These are phyloP conservation scores for Sepioteuthis lessoniana DNA, from an alignment of 2,888 invertebrate species.

Conservation along the genomic window DNA sequence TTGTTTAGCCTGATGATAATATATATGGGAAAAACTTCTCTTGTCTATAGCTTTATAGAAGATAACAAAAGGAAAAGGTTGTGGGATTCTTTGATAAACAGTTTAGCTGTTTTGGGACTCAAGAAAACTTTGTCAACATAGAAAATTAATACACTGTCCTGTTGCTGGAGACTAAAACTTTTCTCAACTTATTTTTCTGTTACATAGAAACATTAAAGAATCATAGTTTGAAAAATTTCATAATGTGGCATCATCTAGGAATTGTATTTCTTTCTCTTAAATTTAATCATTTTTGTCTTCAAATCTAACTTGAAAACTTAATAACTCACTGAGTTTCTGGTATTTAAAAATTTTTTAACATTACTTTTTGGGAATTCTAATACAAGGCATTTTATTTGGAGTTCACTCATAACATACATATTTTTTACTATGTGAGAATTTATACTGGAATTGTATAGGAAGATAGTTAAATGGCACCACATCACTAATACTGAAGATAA, in stretches of 20 bases:
- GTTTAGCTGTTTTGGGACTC: no score
- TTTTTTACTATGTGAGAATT: background rate
- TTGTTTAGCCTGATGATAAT: background rate
- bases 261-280: background rate
- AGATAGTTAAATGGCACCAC: background rate
- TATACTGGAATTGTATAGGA: background rate
- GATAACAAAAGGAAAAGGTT: background rate
- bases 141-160: no score
- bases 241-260: background rate
- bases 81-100: background rate
- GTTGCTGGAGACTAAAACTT: no score
- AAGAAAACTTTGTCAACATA: no score
- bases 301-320: background rate
- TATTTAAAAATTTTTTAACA: background rate
- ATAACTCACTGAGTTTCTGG: background rate
- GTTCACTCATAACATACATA: background rate
- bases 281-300: background rate
- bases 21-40: no score
- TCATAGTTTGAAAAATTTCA: background rate
- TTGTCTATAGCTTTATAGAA: background rate
- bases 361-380: background rate
- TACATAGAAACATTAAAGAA: no score
- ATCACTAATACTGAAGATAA: background rate
- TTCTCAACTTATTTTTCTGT: no score
- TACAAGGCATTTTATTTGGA: background rate